phyloP scores from a whole-genome alignment of 2,888 invertebrate genomes.

The Leucozona laternaria region DNA sequence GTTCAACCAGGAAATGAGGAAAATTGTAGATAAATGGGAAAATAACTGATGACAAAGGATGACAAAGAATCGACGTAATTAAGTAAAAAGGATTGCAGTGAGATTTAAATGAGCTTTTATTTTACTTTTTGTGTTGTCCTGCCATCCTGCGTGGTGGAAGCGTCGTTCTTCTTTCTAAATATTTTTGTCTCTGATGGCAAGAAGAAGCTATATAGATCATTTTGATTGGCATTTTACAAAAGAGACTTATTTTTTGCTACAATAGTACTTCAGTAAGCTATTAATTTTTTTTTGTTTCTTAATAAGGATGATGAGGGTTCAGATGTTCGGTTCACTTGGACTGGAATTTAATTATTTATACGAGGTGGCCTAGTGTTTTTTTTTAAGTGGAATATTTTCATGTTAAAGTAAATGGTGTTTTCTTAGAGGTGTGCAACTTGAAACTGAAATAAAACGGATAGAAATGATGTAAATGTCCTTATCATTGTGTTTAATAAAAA shows the following conservation, averaged over 20 bases:
- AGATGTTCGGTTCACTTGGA: background rate
- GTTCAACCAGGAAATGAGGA: background rate
- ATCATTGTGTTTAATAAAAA: too few relatives aligned
- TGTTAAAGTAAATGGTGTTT: too few relatives aligned
- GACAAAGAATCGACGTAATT: slow-evolving; percentile 70
- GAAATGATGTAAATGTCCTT: too few relatives aligned
- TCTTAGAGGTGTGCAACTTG: too few relatives aligned
- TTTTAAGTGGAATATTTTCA: too few relatives aligned
- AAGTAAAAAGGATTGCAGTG: slow-evolving; percentile 59
- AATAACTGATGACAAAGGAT: slow-evolving; percentile 66
- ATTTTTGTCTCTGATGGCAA: background rate
- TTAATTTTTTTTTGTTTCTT: too few relatives aligned
- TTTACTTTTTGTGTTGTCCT: background rate
- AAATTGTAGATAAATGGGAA: slow-evolving; percentile 42
- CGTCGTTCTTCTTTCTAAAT: background rate
- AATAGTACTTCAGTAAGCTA: background rate
- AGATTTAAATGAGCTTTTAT: slow-evolving; percentile 51
- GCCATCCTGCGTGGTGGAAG: background rate
- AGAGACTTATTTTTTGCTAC: background rate
- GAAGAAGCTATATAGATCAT: slow-evolving; percentile 10
- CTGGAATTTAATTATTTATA: too few relatives aligned
- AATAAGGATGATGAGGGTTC: slow-evolving; percentile 26
- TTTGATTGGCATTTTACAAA: slow-evolving; percentile 55
- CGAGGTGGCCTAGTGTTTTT: too few relatives aligned
- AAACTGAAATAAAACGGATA: too few relatives aligned